phyloP scores from a whole-genome alignment of 2,113 vertebrate species.

The Sminthopsis crassicaudata region DNA sequence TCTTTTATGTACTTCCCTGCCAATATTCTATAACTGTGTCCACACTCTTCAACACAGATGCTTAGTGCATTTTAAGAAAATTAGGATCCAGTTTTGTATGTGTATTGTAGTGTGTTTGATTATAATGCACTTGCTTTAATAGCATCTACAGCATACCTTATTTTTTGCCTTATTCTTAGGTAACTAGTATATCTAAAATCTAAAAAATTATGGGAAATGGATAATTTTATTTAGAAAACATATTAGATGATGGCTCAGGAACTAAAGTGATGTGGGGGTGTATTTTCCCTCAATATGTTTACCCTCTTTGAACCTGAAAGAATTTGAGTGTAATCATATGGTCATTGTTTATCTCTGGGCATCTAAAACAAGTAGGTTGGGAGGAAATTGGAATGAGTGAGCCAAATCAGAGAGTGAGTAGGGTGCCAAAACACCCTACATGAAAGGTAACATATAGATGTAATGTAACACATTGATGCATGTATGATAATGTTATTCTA shows the following conservation, averaged over 20 bases:
- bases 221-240: not conserved
- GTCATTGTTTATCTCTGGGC: not conserved
- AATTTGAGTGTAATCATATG: not conserved
- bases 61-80: not conserved
- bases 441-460: not conserved
- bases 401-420: not conserved
- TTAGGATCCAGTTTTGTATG: not conserved
- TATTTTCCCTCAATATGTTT: not conserved
- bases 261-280: not conserved
- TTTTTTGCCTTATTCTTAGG: not conserved
- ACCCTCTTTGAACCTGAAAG: not conserved
- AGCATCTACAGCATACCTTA: not conserved
- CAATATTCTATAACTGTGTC: not conserved
- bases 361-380: not conserved
- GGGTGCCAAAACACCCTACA: not conserved
- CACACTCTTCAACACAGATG: not conserved
- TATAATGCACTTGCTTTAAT: not conserved
- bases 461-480: not conserved
- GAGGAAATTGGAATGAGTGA: not conserved
- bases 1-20: not conserved
- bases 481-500: too few relatives aligned
- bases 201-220: not conserved
- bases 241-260: not conserved
- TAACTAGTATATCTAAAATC: not conserved
- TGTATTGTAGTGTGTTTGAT: not conserved